phyloP scores from a whole-genome alignment of 2,113 vertebrate genomes.

The Silurus asotus region DNA sequence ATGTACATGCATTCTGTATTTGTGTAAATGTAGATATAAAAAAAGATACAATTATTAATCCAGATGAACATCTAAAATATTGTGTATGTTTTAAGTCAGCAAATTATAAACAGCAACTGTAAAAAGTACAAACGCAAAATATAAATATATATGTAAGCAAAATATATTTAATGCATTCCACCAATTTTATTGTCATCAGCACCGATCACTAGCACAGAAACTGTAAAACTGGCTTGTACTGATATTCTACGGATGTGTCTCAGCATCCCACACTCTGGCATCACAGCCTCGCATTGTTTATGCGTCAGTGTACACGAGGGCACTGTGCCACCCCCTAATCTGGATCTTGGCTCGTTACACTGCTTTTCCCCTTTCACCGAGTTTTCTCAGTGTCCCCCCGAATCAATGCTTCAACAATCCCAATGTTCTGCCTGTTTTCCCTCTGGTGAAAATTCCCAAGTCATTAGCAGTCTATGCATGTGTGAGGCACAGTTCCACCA shows the following conservation, averaged over 20 bases:
- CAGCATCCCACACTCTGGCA: slow-evolving; percentile 3
- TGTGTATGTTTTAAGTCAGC: no score
- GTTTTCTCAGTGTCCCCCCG: slow-evolving; percentile 52
- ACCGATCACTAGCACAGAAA: background rate
- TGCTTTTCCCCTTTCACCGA: slow-evolving; percentile 61
- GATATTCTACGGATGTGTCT: slow-evolving; percentile 3
- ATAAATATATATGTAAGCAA: background rate
- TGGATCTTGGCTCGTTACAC: slow-evolving; percentile 59
- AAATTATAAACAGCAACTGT: no score
- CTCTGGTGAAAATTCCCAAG: slow-evolving; percentile 35
- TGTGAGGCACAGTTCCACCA: slow-evolving; percentile 50
- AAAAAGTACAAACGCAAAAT: no score
- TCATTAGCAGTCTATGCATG: slow-evolving; percentile 64
- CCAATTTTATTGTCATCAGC: background rate
- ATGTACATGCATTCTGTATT: no score
- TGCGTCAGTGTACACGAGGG: background rate
- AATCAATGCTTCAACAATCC: slow-evolving; percentile 51
- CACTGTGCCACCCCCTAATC: slow-evolving; percentile 56
- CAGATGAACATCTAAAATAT: no score
- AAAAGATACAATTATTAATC: no score
- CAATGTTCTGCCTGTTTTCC: slow-evolving; percentile 48
- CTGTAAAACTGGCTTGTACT: background rate
- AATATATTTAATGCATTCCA: background rate
- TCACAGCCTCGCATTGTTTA: background rate
- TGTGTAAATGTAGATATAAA: no score